Conservation (phyloP, 2,113 vertebrate species). For the Engraulis encrasicolus region DNA sequence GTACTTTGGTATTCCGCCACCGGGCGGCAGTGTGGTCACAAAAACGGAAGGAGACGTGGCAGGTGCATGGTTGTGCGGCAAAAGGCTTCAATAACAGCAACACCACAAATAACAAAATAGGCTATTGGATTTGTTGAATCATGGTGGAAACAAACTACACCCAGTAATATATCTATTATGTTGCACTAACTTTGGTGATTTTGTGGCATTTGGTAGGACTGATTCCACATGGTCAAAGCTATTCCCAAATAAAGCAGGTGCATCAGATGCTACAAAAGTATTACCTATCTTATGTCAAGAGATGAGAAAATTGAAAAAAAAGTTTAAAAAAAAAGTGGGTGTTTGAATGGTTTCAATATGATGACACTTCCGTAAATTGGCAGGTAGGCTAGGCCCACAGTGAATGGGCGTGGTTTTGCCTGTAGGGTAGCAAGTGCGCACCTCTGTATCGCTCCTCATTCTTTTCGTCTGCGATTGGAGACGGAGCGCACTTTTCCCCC, state of each 20-base stretch:
- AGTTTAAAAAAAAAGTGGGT: not conserved
- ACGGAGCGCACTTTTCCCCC: not conserved
- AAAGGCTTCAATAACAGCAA: no score
- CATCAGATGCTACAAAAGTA: not conserved
- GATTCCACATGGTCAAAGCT: not conserved
- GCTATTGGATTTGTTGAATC: no score
- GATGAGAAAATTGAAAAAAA: not conserved
- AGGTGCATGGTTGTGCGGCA: no score
- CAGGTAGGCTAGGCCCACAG: not conserved
- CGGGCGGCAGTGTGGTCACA: not conserved
- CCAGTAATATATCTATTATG: no score
- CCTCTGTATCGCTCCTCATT: not conserved
- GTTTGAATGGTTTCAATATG: not conserved
- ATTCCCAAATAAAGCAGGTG: not conserved
- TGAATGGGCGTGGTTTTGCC: conserved; percentile 2
- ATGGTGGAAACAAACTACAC: no score
- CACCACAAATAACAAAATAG: no score
- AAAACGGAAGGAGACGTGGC: not conserved
- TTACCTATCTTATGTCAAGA: not conserved
- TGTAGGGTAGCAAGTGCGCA: not conserved
- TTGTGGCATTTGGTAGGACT: not conserved
- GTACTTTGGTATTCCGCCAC: not conserved
- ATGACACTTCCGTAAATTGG: not conserved
- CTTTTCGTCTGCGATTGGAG: not conserved
- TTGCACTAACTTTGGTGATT: not conserved